Percentiles rank a stretch among this genome's conserved stretches.
Evolutionary conservation across 2,113 vertebrate genomes (phyloP).

Genomic region (Galemys pyrenaicus): DNA sequence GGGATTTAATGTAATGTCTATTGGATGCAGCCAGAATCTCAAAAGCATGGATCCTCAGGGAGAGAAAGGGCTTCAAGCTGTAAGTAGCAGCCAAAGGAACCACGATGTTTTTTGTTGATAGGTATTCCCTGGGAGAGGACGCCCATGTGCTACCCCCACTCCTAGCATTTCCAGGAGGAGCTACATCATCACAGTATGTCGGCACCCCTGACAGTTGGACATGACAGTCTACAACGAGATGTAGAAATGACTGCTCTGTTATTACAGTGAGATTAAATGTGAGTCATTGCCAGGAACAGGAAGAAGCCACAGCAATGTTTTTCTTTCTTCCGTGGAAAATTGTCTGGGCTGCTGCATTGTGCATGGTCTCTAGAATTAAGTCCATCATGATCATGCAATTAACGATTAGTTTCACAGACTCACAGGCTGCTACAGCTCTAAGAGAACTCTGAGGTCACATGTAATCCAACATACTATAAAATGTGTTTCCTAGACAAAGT

Average conservation of each 20-base stretch:
- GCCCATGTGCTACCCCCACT: background rate
- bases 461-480: fast-evolving
- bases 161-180: background rate
- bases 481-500: background rate
- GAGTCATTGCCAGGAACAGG: background rate
- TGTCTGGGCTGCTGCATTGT: background rate
- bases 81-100: background rate
- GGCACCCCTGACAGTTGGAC: background rate
- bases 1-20: background rate
- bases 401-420: background rate
- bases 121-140: background rate
- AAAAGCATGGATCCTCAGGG: background rate
- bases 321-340: background rate
- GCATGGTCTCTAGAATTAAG: background rate
- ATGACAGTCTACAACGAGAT: background rate
- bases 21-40: background rate
- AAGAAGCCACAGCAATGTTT: fast-evolving
- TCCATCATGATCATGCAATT: fast-evolving
- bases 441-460: background rate
- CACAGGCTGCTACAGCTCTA: background rate
- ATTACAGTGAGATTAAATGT: background rate
- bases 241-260: background rate
- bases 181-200: background rate
- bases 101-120: fast-evolving
- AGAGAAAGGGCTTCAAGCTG: background rate